Conservation (phyloP, 2,797 vertebrate species). For the Karalla daura region DNA sequence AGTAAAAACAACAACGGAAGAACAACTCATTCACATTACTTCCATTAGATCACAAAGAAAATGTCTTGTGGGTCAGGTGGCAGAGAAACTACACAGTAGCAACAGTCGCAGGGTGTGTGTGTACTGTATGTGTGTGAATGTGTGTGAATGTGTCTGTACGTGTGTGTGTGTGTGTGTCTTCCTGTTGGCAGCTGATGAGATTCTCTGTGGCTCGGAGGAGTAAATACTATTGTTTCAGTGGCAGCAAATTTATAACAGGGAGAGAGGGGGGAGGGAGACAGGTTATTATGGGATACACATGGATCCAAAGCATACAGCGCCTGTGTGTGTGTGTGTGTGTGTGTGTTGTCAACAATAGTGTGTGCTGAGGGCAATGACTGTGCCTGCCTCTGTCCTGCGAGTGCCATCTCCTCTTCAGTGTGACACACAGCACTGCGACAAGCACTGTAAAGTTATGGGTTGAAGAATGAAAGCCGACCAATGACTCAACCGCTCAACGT, state of each 20-base stretch:
- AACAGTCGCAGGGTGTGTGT: conserved; percentile 16
- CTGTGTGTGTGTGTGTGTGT: conserved; percentile 7
- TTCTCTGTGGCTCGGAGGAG: conserved; percentile 55
- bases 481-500: no score
- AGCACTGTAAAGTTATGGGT: no score
- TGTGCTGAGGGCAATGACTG: conserved; percentile 32
- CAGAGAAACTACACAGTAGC: conserved; percentile 24
- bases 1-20: conserved; percentile 4
- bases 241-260: conserved; percentile 38
- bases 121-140: conserved; percentile 6
- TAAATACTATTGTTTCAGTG: conserved; percentile 79
- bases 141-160: conserved; percentile 26
- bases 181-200: conserved; percentile 69
- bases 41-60: conserved; percentile 23
- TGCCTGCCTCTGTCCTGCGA: conserved; percentile 13
- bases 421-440: not conserved
- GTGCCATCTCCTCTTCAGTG: conserved; percentile 22
- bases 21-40: conserved; percentile 8
- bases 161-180: conserved; percentile 45
- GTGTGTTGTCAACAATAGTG: conserved; percentile 53
- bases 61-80: conserved; percentile 6
- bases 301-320: conserved; percentile 22
- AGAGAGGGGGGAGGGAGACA: conserved; percentile 32
- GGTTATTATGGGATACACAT: conserved; percentile 49
- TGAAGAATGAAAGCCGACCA: no score